A percentile compares a stretch with the other conserved stretches of the same genome.
Evolutionary conservation across 2,113 vertebrate species (phyloP).

Genomic region (Butorides virescens): DNA sequence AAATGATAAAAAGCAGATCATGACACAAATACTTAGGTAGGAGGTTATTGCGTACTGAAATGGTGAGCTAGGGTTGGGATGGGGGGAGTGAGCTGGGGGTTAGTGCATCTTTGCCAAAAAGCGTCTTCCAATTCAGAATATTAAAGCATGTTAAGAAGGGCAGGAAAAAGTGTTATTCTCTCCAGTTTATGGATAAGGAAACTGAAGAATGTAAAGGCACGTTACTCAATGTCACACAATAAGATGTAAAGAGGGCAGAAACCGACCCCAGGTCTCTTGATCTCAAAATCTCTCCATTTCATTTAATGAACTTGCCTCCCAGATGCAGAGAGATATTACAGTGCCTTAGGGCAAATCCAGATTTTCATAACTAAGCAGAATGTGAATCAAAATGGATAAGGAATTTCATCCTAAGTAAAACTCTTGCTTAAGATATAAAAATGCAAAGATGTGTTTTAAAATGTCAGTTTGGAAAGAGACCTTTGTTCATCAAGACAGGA

Average conservation of each 20-base stretch:
- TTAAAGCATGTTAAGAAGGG: not conserved
- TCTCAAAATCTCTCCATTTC: not conserved
- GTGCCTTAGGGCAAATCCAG: slow-evolving; percentile 24
- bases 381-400: slow-evolving; percentile 33
- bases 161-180: not conserved
- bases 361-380: slow-evolving; percentile 32
- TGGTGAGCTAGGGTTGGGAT: not conserved
- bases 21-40: not conserved
- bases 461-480: not conserved
- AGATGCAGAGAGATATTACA: not conserved
- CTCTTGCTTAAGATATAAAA: slow-evolving; percentile 11
- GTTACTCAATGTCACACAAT: not conserved
- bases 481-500: not conserved
- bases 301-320: slow-evolving; percentile 28
- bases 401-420: slow-evolving; percentile 34
- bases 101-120: not conserved
- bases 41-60: not conserved
- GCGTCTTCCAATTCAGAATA: not conserved
- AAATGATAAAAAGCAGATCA: not conserved
- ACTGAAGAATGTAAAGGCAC: not conserved
- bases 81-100: accelerated
- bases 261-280: slow-evolving; percentile 6
- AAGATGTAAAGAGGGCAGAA: not conserved
- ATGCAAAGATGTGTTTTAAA: slow-evolving; percentile 9
- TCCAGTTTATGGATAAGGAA: not conserved